Percentiles rank a stretch among this genome's conserved stretches.
Conservation (phyloP, 2,797 vertebrate genomes). For the Nannoperca obscura region DNA sequence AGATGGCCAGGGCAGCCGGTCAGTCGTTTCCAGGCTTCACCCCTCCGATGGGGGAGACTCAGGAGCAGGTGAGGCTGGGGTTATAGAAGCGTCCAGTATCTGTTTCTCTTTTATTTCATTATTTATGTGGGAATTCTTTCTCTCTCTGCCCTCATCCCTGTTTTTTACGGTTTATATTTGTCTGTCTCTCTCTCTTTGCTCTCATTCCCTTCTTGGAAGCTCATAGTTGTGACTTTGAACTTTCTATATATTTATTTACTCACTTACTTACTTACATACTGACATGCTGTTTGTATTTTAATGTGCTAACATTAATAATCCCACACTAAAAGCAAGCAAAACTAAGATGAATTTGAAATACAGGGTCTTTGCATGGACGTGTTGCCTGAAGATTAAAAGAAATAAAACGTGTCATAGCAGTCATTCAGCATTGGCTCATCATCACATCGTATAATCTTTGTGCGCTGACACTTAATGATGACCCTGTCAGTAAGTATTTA, state of each 20-base stretch:
- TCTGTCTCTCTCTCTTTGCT: not conserved
- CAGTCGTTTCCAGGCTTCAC: conserved; percentile 88
- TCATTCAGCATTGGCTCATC: not conserved
- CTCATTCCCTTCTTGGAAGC: not conserved
- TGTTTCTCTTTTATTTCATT: not conserved
- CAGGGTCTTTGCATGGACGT: not conserved
- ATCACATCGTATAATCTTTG: not conserved
- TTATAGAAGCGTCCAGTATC: not conserved
- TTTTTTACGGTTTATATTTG: not conserved
- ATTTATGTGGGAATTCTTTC: not conserved
- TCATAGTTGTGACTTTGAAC: not conserved
- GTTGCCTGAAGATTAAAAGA: not conserved
- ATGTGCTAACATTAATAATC: not conserved
- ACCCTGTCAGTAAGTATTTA: not conserved
- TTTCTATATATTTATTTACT: not conserved
- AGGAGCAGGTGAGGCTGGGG: conserved; percentile 86
- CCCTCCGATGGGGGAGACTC: conserved; percentile 90
- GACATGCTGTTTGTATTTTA: not conserved
- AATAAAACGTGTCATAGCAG: not conserved
- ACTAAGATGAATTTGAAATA: not conserved
- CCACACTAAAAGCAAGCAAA: not conserved
- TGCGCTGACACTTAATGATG: not conserved
- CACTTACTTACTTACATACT: not conserved
- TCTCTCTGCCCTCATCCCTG: not conserved
- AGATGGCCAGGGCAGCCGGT: conserved; percentile 90